phyloP scores from a whole-genome alignment of 2,797 vertebrate species.

The Euthynnus affinis region DNA sequence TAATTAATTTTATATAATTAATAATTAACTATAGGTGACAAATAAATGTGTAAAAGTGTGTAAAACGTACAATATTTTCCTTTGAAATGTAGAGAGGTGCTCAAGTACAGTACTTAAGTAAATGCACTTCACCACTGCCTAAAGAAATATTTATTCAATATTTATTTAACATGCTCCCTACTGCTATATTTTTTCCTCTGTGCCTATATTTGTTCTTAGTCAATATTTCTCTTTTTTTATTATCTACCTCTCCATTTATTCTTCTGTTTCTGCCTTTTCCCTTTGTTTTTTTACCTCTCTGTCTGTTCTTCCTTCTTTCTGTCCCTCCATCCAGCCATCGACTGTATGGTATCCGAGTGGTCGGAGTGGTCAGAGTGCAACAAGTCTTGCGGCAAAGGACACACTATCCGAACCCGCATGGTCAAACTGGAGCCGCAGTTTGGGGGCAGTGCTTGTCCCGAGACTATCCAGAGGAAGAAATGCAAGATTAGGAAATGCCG shows the following conservation, averaged over 20 bases:
- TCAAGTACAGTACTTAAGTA: too few species aligned
- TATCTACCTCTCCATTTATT: background rate
- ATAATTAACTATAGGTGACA: too few species aligned
- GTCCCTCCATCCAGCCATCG: slow-evolving; percentile 82
- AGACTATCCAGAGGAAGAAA: slow-evolving; percentile 94
- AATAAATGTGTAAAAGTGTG: too few species aligned
- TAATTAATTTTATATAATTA: too few species aligned
- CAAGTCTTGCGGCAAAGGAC: slow-evolving; percentile 97
- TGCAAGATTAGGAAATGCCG: slow-evolving; percentile 94
- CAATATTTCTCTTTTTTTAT: background rate
- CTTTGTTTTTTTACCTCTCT: background rate
- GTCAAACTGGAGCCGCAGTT: slow-evolving; percentile 95
- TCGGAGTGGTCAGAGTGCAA: slow-evolving; percentile 98
- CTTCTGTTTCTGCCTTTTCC: background rate
- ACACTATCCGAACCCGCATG: slow-evolving; percentile 95
- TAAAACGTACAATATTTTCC: too few species aligned
- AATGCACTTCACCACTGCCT: too few species aligned
- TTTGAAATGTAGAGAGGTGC: too few species aligned
- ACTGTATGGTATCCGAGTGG: slow-evolving; percentile 97
- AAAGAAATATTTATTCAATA: slow-evolving; percentile 30
- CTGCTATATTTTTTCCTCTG: background rate
- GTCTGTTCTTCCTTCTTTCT: background rate
- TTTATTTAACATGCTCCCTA: slow-evolving; percentile 27
- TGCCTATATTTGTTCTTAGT: background rate
- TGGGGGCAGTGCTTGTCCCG: slow-evolving; percentile 91